Percentiles rank a stretch among this genome's conserved stretches.
phyloP scores from a whole-genome alignment of 2,113 vertebrate genomes.

The Onychostruthus taczanowskii region DNA sequence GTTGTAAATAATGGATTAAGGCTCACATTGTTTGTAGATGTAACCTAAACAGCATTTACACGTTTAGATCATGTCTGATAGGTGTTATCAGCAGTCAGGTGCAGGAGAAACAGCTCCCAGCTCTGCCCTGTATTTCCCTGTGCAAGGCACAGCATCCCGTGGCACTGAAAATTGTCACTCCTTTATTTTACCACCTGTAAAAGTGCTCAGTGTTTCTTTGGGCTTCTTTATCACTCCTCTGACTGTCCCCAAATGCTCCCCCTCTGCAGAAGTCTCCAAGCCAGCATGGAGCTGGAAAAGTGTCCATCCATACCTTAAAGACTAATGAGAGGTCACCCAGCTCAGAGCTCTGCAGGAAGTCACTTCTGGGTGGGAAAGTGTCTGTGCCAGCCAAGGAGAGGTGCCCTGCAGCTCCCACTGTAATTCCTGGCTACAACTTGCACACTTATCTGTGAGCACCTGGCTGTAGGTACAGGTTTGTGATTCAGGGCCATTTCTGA shows the following conservation, averaged over 20 bases:
- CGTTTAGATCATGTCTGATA: background rate
- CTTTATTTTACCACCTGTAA: background rate
- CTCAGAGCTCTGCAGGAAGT: background rate
- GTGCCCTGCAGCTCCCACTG: background rate
- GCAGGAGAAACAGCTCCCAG: background rate
- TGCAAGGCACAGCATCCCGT: background rate
- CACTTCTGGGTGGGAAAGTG: background rate
- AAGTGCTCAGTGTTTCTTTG: background rate
- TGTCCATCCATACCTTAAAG: background rate
- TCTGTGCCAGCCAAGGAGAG: background rate
- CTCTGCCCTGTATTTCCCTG: background rate
- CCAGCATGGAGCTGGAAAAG: background rate
- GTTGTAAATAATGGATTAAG: background rate
- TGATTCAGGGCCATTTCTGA: background rate
- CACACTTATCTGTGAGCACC: background rate
- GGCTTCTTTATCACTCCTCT: background rate
- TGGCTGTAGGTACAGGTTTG: background rate
- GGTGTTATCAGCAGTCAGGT: too few relatives aligned
- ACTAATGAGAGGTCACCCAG: background rate
- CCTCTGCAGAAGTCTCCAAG: background rate
- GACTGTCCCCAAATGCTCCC: accelerated
- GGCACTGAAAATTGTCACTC: background rate
- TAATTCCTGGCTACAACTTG: background rate
- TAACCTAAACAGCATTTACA: background rate
- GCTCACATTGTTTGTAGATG: background rate